Evolutionary conservation across 2,888 invertebrate species (phyloP).

Genomic region (Clanis bilineata): DNA sequence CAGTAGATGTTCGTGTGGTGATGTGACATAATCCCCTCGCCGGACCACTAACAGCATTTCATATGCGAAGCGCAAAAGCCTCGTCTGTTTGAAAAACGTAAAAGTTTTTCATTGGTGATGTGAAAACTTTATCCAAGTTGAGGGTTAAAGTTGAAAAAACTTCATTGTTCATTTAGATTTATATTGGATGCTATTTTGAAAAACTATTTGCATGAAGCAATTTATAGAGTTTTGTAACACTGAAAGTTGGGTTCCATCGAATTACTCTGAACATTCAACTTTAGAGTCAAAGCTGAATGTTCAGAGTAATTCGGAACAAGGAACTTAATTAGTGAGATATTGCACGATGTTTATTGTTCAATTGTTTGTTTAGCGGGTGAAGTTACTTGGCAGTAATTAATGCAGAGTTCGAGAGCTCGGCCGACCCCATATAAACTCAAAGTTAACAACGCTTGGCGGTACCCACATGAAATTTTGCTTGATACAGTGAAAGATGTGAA

Average conservation of each 20-base stretch:
- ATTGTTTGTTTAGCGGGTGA: conserved; percentile 31
- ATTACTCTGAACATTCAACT: no score
- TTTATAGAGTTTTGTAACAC: not conserved
- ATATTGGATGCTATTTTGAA: conserved; percentile 9
- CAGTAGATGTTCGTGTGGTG: conserved; percentile 22
- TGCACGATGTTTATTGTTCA: conserved; percentile 56
- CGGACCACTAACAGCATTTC: conserved; percentile 53
- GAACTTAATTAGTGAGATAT: conserved; percentile 58
- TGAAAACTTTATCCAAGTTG: conserved; percentile 41
- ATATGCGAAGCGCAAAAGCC: conserved; percentile 57
- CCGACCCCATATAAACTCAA: conserved; percentile 40
- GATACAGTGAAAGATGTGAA: not conserved
- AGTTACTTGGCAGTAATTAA: conserved; percentile 38
- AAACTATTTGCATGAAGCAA: not conserved
- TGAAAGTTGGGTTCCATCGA: no score
- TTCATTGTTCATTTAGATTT: conserved; percentile 25
- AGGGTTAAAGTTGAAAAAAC: conserved; percentile 43
- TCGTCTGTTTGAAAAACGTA: conserved; percentile 52
- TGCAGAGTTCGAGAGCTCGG: conserved; percentile 43
- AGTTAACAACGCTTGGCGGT: conserved; percentile 39
- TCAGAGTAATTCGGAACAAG: conserved; percentile 28
- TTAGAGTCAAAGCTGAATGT: conserved; percentile 7
- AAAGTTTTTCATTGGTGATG: conserved; percentile 51
- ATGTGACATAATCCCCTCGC: conserved; percentile 45
- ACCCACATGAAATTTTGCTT: conserved; percentile 27